A percentile compares a stretch with the other conserved stretches of the same genome.
phyloP scores from a whole-genome alignment of 2,113 vertebrate genomes.

The Nycticorax nycticorax region DNA sequence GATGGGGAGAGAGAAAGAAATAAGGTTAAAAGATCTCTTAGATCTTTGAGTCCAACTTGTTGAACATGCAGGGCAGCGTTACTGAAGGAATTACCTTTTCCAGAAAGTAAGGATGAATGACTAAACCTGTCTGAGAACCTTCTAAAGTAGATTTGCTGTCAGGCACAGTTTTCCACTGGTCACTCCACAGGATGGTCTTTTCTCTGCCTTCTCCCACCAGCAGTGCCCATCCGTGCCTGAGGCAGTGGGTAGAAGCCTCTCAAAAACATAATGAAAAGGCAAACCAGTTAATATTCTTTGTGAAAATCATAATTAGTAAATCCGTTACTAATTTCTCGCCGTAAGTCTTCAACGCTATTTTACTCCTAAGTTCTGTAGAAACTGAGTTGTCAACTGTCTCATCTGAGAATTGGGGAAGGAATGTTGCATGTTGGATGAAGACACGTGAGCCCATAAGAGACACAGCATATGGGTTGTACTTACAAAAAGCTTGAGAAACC shows the following conservation, averaged over 20 bases:
- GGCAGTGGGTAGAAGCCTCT: background rate
- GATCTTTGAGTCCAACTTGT: background rate
- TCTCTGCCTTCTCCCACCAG: background rate
- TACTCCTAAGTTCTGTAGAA: background rate
- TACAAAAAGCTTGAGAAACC: background rate
- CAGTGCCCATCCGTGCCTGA: background rate
- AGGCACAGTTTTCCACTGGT: background rate
- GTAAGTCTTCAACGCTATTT: background rate
- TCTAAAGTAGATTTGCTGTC: background rate
- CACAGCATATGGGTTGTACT: background rate
- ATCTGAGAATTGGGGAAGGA: background rate
- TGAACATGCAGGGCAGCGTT: background rate
- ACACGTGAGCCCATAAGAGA: background rate
- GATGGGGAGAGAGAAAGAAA: background rate
- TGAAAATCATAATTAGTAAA: background rate
- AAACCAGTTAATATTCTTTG: background rate
- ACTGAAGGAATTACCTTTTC: background rate
- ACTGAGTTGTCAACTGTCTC: background rate
- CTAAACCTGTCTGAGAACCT: background rate
- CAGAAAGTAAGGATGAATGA: background rate
- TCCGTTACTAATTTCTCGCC: background rate
- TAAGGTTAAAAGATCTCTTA: background rate
- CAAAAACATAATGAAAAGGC: background rate
- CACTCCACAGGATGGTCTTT: rapidly evolving
- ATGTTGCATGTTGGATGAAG: background rate